Percentiles rank a stretch among this genome's conserved stretches.
phyloP scores from a whole-genome alignment of 2,113 vertebrate genomes.

The Ictalurus punctatus region DNA sequence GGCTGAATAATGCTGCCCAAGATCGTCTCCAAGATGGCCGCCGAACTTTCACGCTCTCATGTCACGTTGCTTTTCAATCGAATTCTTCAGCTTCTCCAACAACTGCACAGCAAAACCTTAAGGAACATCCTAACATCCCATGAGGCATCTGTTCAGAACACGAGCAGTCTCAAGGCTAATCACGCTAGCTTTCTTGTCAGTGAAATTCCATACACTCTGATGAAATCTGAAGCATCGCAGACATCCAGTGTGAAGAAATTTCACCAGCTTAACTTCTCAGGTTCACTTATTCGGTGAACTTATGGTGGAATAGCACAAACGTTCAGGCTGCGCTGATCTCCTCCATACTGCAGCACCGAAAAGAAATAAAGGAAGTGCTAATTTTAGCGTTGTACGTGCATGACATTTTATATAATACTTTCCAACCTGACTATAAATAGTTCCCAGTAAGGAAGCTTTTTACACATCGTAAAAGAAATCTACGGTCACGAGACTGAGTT shows the following conservation, averaged over 20 bases:
- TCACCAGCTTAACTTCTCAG: background rate
- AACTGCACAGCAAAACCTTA: background rate
- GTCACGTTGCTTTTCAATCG: background rate
- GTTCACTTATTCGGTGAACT: conserved; percentile 8
- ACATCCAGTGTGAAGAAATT: background rate
- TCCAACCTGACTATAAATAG: background rate
- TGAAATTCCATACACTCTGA: background rate
- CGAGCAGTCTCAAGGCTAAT: background rate
- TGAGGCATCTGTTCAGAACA: background rate
- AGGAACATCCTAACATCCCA: background rate
- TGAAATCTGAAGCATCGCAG: background rate
- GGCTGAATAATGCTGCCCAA: background rate
- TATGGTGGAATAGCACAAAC: background rate
- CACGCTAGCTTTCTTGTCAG: background rate
- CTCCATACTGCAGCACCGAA: background rate
- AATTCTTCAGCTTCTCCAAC: background rate
- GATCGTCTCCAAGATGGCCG: background rate
- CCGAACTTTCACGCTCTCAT: background rate
- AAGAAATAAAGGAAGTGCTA: background rate
- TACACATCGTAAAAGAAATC: background rate
- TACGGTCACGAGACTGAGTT: background rate
- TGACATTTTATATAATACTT: conserved; percentile 6
- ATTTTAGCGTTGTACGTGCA: background rate
- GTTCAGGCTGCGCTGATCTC: background rate
- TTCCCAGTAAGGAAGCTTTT: background rate